Evolutionary conservation across 2,888 invertebrate genomes (phyloP).

Genomic region (Taphrorychus bicolor): DNA sequence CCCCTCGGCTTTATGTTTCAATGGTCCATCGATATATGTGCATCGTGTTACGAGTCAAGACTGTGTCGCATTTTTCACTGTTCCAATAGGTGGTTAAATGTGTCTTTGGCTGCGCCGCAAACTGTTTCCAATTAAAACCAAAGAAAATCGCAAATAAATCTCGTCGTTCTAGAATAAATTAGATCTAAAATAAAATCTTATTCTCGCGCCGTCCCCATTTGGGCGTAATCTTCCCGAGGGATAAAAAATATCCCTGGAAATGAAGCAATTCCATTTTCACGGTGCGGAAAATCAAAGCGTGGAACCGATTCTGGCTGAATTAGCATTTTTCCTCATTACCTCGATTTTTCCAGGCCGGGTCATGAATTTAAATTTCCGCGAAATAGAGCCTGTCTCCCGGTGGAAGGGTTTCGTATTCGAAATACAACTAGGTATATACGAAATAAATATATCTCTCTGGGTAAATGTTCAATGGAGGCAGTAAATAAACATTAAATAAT

Average conservation of each 20-base stretch:
- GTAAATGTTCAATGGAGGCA: no score
- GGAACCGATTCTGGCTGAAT: constrained; percentile 37
- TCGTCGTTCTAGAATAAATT: constrained; percentile 2
- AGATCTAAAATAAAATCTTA: constrained; percentile 28
- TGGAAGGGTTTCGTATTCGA: neutral
- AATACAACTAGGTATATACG: no score
- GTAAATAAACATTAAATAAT: no score
- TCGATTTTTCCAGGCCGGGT: constrained; percentile 32
- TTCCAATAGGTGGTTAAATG: neutral
- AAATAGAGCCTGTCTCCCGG: neutral
- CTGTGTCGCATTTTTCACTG: neutral
- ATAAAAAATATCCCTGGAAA: constrained; percentile 41
- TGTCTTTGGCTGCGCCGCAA: neutral
- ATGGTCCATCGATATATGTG: neutral
- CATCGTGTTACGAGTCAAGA: neutral
- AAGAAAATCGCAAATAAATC: neutral
- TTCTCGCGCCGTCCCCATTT: constrained; percentile 27
- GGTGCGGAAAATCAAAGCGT: constrained; percentile 42
- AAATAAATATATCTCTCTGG: neutral
- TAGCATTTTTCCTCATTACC: constrained; percentile 43
- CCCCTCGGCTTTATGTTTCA: constrained; percentile 13
- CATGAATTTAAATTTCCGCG: constrained; percentile 40
- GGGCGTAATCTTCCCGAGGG: constrained; percentile 32
- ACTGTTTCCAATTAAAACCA: neutral
- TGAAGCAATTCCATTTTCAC: constrained; percentile 42